Evolutionary conservation across 2,888 invertebrate genomes (phyloP).

Genomic region (Maniola hyperantus): DNA sequence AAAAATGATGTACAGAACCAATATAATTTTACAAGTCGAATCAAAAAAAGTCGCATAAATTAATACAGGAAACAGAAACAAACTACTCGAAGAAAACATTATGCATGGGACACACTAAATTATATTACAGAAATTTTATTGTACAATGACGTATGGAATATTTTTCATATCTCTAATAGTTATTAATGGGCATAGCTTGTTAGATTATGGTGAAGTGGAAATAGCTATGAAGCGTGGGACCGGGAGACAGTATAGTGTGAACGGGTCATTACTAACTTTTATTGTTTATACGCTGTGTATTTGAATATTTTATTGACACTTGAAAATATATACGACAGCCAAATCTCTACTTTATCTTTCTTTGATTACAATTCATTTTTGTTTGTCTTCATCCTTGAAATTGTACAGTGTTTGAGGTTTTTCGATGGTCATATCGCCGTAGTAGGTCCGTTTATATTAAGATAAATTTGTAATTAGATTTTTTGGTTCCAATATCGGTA

Average conservation of each 20-base stretch:
- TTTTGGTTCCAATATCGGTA: constrained; percentile 34
- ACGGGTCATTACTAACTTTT: constrained; percentile 67
- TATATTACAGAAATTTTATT: constrained; percentile 36
- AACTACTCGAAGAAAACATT: constrained; percentile 21
- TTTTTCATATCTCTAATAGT: constrained; percentile 42
- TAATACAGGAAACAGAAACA: constrained; percentile 23
- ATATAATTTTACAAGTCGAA: neutral
- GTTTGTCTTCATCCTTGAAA: constrained; percentile 23
- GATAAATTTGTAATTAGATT: constrained; percentile 41
- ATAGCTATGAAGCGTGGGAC: constrained; percentile 62
- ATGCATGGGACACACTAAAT: constrained; percentile 30
- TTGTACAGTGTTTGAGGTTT: constrained; percentile 26
- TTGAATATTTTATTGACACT: constrained; percentile 64
- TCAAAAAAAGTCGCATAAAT: constrained; percentile 4
- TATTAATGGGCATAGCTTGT: constrained; percentile 41
- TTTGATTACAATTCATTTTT: constrained; percentile 23
- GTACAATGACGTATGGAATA: constrained; percentile 36
- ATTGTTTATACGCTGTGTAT: constrained; percentile 59
- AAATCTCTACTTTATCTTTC: constrained; percentile 20
- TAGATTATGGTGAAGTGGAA: constrained; percentile 55
- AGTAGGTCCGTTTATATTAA: constrained; percentile 40
- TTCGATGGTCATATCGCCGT: constrained; percentile 37
- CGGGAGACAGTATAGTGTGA: constrained; percentile 62
- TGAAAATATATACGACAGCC: constrained; percentile 36
- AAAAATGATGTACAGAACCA: constrained; percentile 20